Evolutionary conservation across 2,888 invertebrate genomes (phyloP).

Genomic region (Hydraecia micacea): DNA sequence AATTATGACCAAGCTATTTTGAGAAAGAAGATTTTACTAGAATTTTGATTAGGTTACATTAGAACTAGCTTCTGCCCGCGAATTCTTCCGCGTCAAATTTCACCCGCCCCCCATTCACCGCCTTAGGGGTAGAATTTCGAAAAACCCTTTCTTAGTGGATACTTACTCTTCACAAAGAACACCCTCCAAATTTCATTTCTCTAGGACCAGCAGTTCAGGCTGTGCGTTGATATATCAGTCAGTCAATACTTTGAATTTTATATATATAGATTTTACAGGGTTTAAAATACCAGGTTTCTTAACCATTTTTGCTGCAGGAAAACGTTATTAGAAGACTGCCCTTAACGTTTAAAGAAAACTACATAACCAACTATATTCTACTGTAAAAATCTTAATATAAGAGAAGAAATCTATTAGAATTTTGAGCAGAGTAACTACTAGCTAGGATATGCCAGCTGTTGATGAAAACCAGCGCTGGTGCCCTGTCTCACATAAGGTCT

Average conservation of each 20-base stretch:
- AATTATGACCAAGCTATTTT: neutral
- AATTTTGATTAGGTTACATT: neutral
- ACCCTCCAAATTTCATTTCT: too few relatives aligned
- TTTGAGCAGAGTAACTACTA: neutral
- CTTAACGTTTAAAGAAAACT: neutral
- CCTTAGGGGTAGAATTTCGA: too few relatives aligned
- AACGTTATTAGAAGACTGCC: neutral
- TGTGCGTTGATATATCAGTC: too few relatives aligned
- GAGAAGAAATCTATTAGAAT: neutral
- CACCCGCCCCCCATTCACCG: too few relatives aligned
- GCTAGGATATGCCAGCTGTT: neutral
- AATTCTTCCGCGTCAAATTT: too few relatives aligned
- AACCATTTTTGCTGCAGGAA: neutral
- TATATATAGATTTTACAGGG: too few relatives aligned
- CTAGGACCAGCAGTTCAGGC: too few relatives aligned
- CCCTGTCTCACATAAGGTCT: neutral
- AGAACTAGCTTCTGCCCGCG: too few relatives aligned
- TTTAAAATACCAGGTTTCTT: neutral
- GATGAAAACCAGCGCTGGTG: neutral
- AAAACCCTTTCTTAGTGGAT: too few relatives aligned
- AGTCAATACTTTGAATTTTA: too few relatives aligned
- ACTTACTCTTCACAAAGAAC: too few relatives aligned
- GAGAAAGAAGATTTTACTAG: neutral
- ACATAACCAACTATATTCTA: neutral
- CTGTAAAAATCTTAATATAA: too few relatives aligned